Evolutionary conservation across 2,888 invertebrate species (phyloP), one percentile per base, ranked within the genome.

Genomic region (Auanema freiburgensis): DNA sequence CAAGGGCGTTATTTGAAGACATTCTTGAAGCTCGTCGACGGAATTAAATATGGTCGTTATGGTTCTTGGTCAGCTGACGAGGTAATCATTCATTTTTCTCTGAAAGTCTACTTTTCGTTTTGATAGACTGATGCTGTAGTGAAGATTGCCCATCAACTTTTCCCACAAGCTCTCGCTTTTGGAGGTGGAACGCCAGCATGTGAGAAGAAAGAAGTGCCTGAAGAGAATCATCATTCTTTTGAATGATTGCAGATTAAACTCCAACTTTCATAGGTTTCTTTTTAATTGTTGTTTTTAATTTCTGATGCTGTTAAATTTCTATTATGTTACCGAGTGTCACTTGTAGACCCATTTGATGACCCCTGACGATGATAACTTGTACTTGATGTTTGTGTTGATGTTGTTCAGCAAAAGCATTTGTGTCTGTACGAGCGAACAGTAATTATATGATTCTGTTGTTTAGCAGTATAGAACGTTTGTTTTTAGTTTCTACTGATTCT

Each of bases 41-140:
- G 69, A 21, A 69, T 76, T 40, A 54, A 66, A 41, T 76, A 77
- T 57, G 77, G 77, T 43, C 65, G 66, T 25, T 67, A 74, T 50
- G 77, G 77, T 57, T 68, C 65, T n/a, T 77, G 77, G 75, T 65
- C 59, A 23, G 68, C 69, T 12, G 72, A 71, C 3, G 73, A 77
- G 66, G 74, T 75, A 12, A n/a, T n/a, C n/a, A n/a, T 33, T 33
- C 33, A 6, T 25, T 12, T n/a, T 25, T 12, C 55, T 55, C 3
- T 25, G n/a, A 55, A 4, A 6, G n/a, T 33, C 8, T 5, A 33
- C 33, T 33, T 5, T 46, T 46, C 16, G 2, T n/a, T 12, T 50
- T 63, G 59, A 16, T 52, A 66, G 69, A 59, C 55, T 52, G 66
- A 60, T 10, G 25, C 49, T 14, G 51, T 69, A 10, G 25, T 49